Base-by-base conservation (phyloP, 1,140 invertebrate species). In the Saccostrea cuccullata region DNA sequence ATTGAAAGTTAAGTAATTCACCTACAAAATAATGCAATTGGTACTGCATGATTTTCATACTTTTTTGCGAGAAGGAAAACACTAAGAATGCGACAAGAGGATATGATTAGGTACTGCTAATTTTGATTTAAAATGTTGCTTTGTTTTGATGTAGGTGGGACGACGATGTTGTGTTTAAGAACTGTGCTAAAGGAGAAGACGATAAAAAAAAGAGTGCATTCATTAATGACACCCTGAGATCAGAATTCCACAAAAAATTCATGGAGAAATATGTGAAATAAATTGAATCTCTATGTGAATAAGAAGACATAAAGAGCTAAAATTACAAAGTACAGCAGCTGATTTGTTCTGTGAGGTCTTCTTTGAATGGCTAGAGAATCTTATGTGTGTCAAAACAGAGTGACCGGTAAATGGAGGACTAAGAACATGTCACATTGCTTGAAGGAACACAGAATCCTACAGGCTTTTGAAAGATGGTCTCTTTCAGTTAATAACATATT, bases 131-230 rank as follows among this genome's bases (percentile, higher is more conserved):
- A 47, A 47, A 82, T 17, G 67, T 36, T 20, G n/a, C 36, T 56
- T 58, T 73, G n/a, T 85, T 87, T 87, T 85, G 40, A 93, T 92
- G 17, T 92, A 95, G 95, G 90, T 99, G 99, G 99, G 99, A 99
- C 94, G 99, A 99, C 94, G 99, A 99, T 96, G 99, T 99, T 0
- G 99, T 99, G 0, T 99, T 99, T 94, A 99, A 99, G 95, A 99
- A 99, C 95, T 99, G 99, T 96, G 98, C 99, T 0, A 97, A 98
- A 86, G 98, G 98, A 2, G 98, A 99, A 94, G 98, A 98, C 2
- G 97, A 98, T 89, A 98, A 98, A 73, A 94, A 93, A 92, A 95
- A 96, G 13, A 97, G 97, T 91, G 96, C 97, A 17, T 99, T 99
- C 94, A 99, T 99, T 77, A 99, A 99, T 95, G 99, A 99, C 95